Conservation (phyloP, 2,888 invertebrate species). For the Melikaiella ostensackeni region DNA sequence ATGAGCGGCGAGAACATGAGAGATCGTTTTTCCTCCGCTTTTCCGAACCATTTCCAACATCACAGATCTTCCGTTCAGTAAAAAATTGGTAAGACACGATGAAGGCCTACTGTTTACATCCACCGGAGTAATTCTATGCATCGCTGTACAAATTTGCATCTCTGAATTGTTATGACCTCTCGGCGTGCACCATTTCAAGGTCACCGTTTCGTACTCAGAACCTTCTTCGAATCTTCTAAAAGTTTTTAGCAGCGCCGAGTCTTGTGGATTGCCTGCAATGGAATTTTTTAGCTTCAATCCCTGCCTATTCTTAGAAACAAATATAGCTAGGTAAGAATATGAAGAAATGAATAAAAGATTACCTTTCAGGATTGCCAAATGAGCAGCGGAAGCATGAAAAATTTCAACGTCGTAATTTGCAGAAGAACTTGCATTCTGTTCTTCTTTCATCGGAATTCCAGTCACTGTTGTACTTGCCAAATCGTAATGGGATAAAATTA, state of each 20-base stretch:
- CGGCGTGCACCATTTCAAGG: conserved; percentile 98
- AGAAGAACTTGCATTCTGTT: conserved; percentile 98
- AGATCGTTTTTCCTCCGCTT: conserved; percentile 91
- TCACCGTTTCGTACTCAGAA: conserved; percentile 89
- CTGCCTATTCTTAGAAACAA: not conserved
- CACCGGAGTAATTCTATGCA: conserved; percentile 95
- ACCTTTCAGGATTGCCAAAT: conserved; percentile 86
- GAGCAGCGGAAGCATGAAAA: conserved; percentile 92
- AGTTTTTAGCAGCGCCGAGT: conserved; percentile 82
- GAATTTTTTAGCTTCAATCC: not conserved
- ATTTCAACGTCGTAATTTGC: conserved; percentile 99
- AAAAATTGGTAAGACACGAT: conserved; percentile 97
- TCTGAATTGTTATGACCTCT: conserved; percentile 90
- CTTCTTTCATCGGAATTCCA: conserved; percentile 99
- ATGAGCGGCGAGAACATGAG: conserved; percentile 95
- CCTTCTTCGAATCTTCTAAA: conserved; percentile 83
- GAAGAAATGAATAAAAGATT: conserved; percentile 9
- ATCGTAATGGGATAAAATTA: conserved; percentile 92
- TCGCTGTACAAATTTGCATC: conserved; percentile 89
- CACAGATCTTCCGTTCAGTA: conserved; percentile 95
- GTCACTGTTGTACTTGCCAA: conserved; percentile 97
- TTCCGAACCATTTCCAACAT: conserved; percentile 94
- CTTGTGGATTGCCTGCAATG: conserved; percentile 78
- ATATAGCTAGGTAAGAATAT: conserved; percentile 31
- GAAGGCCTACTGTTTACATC: conserved; percentile 98